A percentile compares a stretch with the other conserved stretches of the same genome.
These are phyloP conservation scores for Nymphalis c-album DNA, from an alignment of 2,888 invertebrate species.

Conservation along the genomic window DNA sequence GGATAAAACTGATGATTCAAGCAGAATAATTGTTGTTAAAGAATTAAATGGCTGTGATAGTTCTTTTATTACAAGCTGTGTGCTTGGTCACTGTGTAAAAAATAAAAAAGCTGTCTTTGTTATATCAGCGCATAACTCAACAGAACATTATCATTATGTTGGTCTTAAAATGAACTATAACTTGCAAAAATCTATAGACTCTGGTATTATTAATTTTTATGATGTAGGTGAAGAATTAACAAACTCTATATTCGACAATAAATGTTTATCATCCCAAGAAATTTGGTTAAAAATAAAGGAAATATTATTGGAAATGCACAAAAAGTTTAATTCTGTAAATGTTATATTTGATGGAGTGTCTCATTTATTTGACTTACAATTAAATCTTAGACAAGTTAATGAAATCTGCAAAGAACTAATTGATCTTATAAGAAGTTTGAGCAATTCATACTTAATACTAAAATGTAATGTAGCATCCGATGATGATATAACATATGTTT, in stretches of 20 bases:
- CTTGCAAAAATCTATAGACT: conserved; percentile 73
- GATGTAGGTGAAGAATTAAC: conserved; percentile 59
- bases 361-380: conserved; percentile 85
- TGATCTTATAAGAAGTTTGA: conserved; percentile 55
- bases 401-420: conserved; percentile 74
- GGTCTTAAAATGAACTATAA: conserved; percentile 88
- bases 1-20: conserved; percentile 78
- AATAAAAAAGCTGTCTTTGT: conserved; percentile 83
- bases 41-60: conserved; percentile 87
- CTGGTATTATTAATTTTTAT: conserved; percentile 58
- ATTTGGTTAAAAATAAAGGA: conserved; percentile 67
- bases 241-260: conserved; percentile 48
- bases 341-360: conserved; percentile 87
- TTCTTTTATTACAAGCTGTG: conserved; percentile 86
- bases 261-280: conserved; percentile 59
- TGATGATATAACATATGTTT: conserved; percentile 79
- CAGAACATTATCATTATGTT: conserved; percentile 87
- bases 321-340: conserved; percentile 68
- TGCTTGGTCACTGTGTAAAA: conserved; percentile 83
- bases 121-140: conserved; percentile 85
- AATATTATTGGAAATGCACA: conserved; percentile 58
- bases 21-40: conserved; percentile 83
- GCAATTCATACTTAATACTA: conserved; percentile 70
- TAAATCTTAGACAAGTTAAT: conserved; percentile 76
- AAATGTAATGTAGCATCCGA: conserved; percentile 82